Base-by-base conservation (phyloP, 1,140 invertebrate species). In the Acromyrmex echinatior region DNA sequence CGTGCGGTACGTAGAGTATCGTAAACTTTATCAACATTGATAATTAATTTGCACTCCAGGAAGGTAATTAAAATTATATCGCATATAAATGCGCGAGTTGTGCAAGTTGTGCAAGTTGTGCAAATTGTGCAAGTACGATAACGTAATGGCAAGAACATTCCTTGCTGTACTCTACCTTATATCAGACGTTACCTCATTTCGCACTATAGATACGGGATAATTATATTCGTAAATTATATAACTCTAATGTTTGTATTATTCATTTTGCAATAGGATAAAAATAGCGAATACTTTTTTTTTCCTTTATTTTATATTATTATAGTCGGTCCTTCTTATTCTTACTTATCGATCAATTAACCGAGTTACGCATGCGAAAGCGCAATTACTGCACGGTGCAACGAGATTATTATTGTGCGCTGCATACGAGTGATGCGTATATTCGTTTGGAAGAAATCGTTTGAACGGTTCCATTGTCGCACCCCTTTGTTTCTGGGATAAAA, bases 381-480 rank as follows among this genome's bases (percentile, higher is more conserved):
- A 91, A 91, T 91, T 91, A 91, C 71, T 10, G 62, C 88, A 80
- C 79, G 88, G 89, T 90, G 89, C 89, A 90, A 49, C 86, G 86
- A 58, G 80, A 90, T 70, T 86, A 86, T 87, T 85, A 88, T 90
- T 81, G 87, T 31, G 82, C 74, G 62, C n/a, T 31, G 66, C 68
- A 53, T 76, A 39, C 4, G 78, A 35, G 73, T 31, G 49, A 31
- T 70, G 66, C 39, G 21, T 70, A 70, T 70, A n/a, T 58, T 73
- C 84, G 45, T 74, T 53, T 49, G 62, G 31, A 68, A 85, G 87
- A 63, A 89, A 87, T 89, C 79, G 87, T 87, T 66, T 76, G 86
- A 85, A 58, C 68, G 66, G 45, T 80, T 66, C 88, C 68, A 82
- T 88, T 87, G 80, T 88, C 62, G 12, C 81, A 82, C 58, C 89